Conservation (phyloP, 2,113 vertebrate genomes). For the Dromiciops gliroides region DNA sequence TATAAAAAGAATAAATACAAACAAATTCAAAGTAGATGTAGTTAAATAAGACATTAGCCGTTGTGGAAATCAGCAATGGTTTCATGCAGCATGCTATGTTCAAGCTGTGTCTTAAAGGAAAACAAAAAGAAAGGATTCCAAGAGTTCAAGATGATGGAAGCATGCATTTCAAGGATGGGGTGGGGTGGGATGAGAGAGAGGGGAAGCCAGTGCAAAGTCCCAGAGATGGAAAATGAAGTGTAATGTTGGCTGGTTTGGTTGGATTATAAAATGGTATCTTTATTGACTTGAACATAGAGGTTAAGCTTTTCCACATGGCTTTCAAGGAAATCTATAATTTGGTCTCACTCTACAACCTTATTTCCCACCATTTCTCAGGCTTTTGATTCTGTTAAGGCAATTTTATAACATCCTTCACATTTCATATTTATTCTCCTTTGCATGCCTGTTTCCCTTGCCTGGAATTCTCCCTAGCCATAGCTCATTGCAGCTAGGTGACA, state of each 20-base stretch:
- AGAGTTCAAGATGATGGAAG: not conserved
- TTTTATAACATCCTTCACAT: too few relatives aligned
- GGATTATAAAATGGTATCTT: not conserved
- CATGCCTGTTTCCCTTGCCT: too few relatives aligned
- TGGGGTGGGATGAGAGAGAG: not conserved
- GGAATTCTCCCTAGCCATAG: too few relatives aligned
- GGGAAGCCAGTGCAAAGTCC: not conserved
- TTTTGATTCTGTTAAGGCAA: too few relatives aligned
- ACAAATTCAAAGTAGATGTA: not conserved
- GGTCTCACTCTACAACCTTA: too few relatives aligned
- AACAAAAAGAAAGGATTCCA: too few relatives aligned
- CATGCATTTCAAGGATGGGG: not conserved
- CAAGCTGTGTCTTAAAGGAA: not conserved
- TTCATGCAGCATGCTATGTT: not conserved
- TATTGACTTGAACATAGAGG: too few relatives aligned
- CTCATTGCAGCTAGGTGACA: too few relatives aligned
- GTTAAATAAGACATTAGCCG: not conserved
- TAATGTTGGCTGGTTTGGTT: not conserved
- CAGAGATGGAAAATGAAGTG: not conserved
- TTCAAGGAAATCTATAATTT: too few relatives aligned
- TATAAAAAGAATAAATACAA: not conserved
- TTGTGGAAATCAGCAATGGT: not conserved
- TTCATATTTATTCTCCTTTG: too few relatives aligned
- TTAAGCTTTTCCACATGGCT: too few relatives aligned
- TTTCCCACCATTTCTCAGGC: too few relatives aligned